Conservation (phyloP, 2,888 invertebrate genomes). For the Hirtodrosophila duncani region DNA sequence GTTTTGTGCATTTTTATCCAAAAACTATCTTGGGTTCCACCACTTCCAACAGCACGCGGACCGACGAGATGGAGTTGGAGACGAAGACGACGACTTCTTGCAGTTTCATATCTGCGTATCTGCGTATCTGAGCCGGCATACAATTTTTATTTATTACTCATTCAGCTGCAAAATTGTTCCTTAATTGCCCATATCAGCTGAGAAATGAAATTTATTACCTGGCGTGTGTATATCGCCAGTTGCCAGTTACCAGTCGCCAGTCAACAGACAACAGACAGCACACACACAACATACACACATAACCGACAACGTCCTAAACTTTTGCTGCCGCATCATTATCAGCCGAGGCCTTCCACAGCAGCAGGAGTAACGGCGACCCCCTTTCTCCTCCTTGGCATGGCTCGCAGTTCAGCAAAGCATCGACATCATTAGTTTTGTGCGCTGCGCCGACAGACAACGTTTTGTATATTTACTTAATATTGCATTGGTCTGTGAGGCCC, state of each 20-base stretch:
- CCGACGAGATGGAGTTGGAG: not conserved
- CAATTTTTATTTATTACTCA: constrained; percentile 76
- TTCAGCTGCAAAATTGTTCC: constrained; percentile 77
- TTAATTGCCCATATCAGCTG: constrained; percentile 76
- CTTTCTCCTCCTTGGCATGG: not conserved
- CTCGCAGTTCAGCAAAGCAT: constrained; percentile 48
- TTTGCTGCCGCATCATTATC: constrained; percentile 72
- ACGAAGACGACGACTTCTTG: constrained; percentile 56
- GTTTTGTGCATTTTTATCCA: constrained; percentile 71
- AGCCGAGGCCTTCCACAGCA: constrained; percentile 40
- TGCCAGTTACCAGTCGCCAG: constrained; percentile 30
- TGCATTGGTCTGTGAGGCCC: constrained; percentile 55
- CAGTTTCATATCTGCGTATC: constrained; percentile 72
- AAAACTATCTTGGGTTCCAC: constrained; percentile 68
- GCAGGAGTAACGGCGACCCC: constrained; percentile 1
- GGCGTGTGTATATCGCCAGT: constrained; percentile 74
- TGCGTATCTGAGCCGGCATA: too few species aligned
- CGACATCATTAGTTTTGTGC: constrained; percentile 74
- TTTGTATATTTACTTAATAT: constrained; percentile 73
- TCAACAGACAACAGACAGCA: constrained; percentile 1
- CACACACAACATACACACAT: constrained; percentile 1
- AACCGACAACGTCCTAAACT: constrained; percentile 52
- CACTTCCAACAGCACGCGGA: constrained; percentile 13
- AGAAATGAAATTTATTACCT: constrained; percentile 76
- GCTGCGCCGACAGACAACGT: constrained; percentile 73